phyloP scores from a whole-genome alignment of 2,113 vertebrate species.

The Falcunculus frontatus region DNA sequence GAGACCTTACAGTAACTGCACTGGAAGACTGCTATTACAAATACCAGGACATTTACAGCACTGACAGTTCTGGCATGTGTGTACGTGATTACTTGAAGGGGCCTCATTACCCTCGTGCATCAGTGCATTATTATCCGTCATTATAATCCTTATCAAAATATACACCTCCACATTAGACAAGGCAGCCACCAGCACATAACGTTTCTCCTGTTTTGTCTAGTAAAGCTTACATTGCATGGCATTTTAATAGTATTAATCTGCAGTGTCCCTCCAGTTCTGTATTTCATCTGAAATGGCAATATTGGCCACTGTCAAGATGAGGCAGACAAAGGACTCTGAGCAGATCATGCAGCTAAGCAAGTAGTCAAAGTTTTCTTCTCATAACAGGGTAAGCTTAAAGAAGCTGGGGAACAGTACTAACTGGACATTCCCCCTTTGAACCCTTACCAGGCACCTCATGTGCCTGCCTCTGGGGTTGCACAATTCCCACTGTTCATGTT shows the following conservation, averaged over 20 bases:
- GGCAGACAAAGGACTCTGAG: background rate
- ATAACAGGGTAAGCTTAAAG: background rate
- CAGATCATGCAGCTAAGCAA: background rate
- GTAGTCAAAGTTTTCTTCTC: background rate
- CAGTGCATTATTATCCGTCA: background rate
- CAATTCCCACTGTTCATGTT: background rate
- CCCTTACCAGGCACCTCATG: background rate
- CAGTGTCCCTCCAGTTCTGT: background rate
- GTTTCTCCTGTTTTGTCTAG: background rate
- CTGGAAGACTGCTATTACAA: background rate
- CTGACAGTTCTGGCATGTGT: accelerated
- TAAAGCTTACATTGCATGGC: background rate
- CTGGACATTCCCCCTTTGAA: background rate
- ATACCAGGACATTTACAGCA: background rate
- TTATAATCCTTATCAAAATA: background rate
- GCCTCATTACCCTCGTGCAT: background rate
- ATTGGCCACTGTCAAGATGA: background rate
- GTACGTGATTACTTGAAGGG: background rate
- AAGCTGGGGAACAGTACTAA: background rate
- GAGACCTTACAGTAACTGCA: background rate
- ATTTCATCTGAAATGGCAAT: background rate
- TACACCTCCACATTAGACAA: background rate
- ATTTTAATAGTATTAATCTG: background rate
- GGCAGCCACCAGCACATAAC: background rate
- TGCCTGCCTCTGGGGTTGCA: background rate